Evolutionary conservation across 2,888 invertebrate genomes (phyloP), one percentile per base, ranked within the genome.

Genomic region (Amiota communis): DNA sequence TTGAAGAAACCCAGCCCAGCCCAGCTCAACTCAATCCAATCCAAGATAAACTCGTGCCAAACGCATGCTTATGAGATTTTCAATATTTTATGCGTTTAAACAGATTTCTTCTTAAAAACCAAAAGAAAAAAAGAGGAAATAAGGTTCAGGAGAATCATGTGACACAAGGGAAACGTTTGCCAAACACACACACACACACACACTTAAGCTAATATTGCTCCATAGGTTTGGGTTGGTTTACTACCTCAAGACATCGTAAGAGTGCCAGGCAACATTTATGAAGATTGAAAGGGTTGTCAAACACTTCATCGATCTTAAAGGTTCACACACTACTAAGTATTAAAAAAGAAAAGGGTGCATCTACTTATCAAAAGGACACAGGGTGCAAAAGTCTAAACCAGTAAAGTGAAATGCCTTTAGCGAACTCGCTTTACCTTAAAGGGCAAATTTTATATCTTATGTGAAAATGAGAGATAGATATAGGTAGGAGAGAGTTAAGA

Each of bases 221-320:
- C 36, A 36, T 6, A 36, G 36, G 36, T 36, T 36, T 36, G 36
- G 6, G 36, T 36, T 36, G 0, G 36, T 36, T 36, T 36, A 36
- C 36, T 36, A 36, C 53, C 2, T n/a, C 53, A 12, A 51, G 53
- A 8, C 4, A 0, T 36, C 63, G n/a, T 57, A 61, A 23, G 67
- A 59, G 67, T 77, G 80, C 75, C 78, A 74, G 86, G 76, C 76
- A 80, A 84, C 87, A 86, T 87, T 86, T 87, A 86, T 87, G 86
- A 86, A 87, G 87, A 88, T 88, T 85, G 86, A 87, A 87, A 87
- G 89, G 89, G 89, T 88, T 87, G 88, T 82, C 83, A 86, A 86
- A 85, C 86, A 86, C 87, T 86, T 86, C 86, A 84, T 86, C 83
- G 85, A 81, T 86, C 83, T 86, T 83, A 79, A 79, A 69, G 68